Conservation (phyloP, 2,113 vertebrate genomes). For the Apteryx owenii region DNA sequence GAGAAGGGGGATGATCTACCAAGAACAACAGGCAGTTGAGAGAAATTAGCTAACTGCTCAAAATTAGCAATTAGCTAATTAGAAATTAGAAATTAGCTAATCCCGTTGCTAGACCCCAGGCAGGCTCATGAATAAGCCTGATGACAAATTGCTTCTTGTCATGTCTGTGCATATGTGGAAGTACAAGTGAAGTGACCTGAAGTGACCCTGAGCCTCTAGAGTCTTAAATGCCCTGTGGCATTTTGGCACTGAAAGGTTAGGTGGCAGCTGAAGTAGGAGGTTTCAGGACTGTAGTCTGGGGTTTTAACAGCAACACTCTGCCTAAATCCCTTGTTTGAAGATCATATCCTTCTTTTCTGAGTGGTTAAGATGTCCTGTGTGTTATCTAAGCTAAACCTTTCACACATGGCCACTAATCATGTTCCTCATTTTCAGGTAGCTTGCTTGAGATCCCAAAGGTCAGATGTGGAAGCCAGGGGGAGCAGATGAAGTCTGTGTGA, state of each 20-base stretch:
- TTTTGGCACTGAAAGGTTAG: background rate
- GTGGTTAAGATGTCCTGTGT: background rate
- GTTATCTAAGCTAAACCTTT: background rate
- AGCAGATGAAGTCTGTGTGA: background rate
- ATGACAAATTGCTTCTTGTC: background rate
- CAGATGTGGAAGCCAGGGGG: background rate
- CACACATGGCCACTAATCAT: background rate
- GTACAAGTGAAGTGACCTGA: background rate
- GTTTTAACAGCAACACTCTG: background rate
- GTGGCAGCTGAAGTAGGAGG: background rate
- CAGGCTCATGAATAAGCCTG: background rate
- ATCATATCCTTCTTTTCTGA: background rate
- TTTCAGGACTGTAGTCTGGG: background rate
- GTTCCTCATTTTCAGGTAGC: background rate
- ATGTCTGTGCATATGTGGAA: background rate
- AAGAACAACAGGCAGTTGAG: background rate
- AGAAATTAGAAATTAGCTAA: background rate
- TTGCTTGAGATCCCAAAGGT: background rate
- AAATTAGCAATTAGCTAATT: too few relatives aligned
- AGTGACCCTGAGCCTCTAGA: background rate
- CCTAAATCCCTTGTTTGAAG: background rate
- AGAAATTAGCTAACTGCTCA: background rate
- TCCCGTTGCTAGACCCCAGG: background rate
- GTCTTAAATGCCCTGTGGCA: background rate
- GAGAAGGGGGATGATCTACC: background rate